phyloP scores from a whole-genome alignment of 37 sponge, comb jelly and placozoan genomes.

The Beroe forskalii region DNA sequence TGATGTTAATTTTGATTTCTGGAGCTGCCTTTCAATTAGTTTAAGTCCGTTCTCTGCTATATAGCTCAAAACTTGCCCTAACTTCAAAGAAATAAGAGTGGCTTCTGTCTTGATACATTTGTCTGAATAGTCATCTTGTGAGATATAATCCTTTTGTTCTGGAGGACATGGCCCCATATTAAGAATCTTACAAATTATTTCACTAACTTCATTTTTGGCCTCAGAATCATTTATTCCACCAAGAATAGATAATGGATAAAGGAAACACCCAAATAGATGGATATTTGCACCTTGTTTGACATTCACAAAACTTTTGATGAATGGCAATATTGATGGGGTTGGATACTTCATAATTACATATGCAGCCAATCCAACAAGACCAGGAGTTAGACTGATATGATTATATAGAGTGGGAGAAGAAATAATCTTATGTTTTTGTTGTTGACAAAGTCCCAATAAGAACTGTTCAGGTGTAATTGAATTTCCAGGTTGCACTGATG shows the following conservation, averaged over 20 bases:
- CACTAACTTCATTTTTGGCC: background rate
- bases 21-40: background rate
- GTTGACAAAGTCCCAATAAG: background rate
- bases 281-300: conserved; percentile 5
- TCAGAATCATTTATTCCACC: conserved; percentile 19
- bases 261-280: conserved; percentile 2
- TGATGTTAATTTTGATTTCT: background rate
- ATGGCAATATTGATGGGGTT: conserved; percentile 34
- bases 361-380: conserved; percentile 26
- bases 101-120: conserved; percentile 25
- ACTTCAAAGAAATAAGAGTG: background rate
- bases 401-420: background rate
- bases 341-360: conserved; percentile 48
- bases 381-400: conserved; percentile 43
- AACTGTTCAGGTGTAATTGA: background rate
- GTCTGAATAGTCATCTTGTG: conserved; percentile 31
- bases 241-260: conserved; percentile 18
- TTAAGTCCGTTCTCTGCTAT: conserved; percentile 31
- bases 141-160: background rate
- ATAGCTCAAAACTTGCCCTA: conserved; percentile 38
- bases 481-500: background rate
- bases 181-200: conserved; percentile 8
- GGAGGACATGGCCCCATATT: conserved; percentile 41
- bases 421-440: background rate
- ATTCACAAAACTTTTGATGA: conserved; percentile 3